Conservation (phyloP, 1,140 invertebrate species). For the Atta cephalotes region DNA sequence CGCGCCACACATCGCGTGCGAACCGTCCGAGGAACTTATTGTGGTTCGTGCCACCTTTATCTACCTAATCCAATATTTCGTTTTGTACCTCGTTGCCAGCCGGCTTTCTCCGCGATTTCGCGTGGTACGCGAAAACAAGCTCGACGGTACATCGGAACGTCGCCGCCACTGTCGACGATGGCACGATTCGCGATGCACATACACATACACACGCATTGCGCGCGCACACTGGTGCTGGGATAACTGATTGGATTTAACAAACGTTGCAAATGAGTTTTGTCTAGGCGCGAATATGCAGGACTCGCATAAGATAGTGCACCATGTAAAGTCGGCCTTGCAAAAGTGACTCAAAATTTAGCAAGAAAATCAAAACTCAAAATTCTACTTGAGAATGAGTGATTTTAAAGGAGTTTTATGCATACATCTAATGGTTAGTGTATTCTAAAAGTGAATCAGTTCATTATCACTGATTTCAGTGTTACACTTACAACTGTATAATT, state of each 20-base stretch:
- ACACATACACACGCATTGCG: background rate
- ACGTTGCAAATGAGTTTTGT: constrained; percentile 47
- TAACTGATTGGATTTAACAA: constrained; percentile 65
- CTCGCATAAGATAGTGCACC: background rate
- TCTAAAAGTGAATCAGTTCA: too few relatives aligned
- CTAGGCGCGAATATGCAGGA: background rate
- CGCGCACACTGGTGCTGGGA: constrained; percentile 7
- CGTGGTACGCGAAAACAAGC: constrained; percentile 46
- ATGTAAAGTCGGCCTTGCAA: background rate
- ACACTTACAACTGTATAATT: background rate
- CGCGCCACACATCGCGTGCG: constrained; percentile 38
- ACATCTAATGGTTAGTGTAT: background rate
- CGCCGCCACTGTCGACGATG: constrained; percentile 1
- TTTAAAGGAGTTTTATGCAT: background rate
- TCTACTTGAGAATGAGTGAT: background rate
- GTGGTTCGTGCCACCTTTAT: constrained; percentile 62
- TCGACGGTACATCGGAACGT: constrained; percentile 27
- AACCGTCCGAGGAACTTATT: constrained; percentile 47
- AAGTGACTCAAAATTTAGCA: background rate
- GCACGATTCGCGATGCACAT: background rate
- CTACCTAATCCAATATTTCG: constrained; percentile 64
- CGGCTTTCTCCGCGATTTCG: constrained; percentile 52
- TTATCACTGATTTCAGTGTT: too few relatives aligned
- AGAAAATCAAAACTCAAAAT: background rate
- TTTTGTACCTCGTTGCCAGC: constrained; percentile 48